Evolutionary conservation across 2,113 vertebrate species (phyloP).

Genomic region (Trochalopteron elliotii): DNA sequence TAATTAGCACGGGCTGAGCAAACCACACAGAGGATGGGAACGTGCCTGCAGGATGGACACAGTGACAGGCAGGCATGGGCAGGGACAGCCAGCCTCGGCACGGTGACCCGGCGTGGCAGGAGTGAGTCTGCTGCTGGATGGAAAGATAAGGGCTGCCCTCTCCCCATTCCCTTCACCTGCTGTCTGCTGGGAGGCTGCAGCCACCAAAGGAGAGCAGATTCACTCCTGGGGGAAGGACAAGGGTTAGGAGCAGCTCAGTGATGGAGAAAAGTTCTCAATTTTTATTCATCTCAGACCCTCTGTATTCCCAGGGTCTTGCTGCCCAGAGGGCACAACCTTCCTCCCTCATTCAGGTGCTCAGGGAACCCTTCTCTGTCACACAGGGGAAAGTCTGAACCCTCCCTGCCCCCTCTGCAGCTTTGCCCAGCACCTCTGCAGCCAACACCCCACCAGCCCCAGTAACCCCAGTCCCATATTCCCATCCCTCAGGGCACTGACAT

Average conservation of each 20-base stretch:
- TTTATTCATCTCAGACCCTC: background rate
- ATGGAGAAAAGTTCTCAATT: background rate
- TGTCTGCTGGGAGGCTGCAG: background rate
- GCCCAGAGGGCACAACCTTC: background rate
- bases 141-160: background rate
- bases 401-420: background rate
- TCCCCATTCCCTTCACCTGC: background rate
- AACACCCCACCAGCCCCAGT: rapidly evolving
- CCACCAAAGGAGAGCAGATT: background rate
- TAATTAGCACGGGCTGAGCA: conserved; percentile 71
- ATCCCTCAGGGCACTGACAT: background rate
- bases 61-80: background rate
- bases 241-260: background rate
- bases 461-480: background rate
- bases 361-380: background rate
- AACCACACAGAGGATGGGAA: conserved; percentile 18
- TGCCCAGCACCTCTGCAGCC: background rate
- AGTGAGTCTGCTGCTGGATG: background rate
- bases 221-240: background rate
- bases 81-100: background rate
- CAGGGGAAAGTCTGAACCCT: background rate
- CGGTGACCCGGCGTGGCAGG: background rate
- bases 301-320: background rate
- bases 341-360: background rate
- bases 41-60: background rate